Percentiles rank a stretch among this genome's conserved stretches.
Conservation (phyloP, 2,113 vertebrate genomes). For the Genyomyrus donnyi region DNA sequence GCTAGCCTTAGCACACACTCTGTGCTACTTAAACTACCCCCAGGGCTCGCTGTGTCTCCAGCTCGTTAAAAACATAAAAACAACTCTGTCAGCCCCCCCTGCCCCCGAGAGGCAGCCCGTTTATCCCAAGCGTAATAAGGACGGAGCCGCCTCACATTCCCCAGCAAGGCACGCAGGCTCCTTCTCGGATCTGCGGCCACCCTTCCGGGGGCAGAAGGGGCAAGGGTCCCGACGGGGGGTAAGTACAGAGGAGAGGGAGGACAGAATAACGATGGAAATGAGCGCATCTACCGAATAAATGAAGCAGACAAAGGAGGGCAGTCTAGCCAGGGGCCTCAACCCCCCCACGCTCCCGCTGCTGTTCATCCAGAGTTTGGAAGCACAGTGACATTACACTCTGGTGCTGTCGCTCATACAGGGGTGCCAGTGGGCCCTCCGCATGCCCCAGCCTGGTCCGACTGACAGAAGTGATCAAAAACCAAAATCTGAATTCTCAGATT, state of each 20-base stretch:
- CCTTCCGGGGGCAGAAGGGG: neutral
- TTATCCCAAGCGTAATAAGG: slow-evolving; percentile 23
- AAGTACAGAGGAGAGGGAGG: neutral
- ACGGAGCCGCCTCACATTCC: neutral
- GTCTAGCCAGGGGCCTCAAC: neutral
- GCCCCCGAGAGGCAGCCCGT: neutral
- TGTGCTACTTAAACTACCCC: neutral
- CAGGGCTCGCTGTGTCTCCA: neutral
- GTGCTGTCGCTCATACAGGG: neutral
- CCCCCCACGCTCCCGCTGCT: neutral
- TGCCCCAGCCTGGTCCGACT: neutral
- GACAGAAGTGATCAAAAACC: neutral
- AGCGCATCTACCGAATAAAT: neutral
- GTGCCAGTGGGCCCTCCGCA: too few relatives aligned
- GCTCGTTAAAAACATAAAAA: neutral
- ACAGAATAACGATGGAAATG: neutral
- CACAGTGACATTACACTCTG: slow-evolving; percentile 5
- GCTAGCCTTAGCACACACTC: neutral
- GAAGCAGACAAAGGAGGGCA: neutral
- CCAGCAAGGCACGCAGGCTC: neutral
- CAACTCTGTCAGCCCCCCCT: neutral
- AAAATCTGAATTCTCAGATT: neutral
- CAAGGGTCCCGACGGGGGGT: neutral
- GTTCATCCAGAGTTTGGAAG: slow-evolving; percentile 34
- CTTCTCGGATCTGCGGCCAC: neutral